phyloP scores from a whole-genome alignment of 1,140 invertebrate species.

The Mya arenaria region DNA sequence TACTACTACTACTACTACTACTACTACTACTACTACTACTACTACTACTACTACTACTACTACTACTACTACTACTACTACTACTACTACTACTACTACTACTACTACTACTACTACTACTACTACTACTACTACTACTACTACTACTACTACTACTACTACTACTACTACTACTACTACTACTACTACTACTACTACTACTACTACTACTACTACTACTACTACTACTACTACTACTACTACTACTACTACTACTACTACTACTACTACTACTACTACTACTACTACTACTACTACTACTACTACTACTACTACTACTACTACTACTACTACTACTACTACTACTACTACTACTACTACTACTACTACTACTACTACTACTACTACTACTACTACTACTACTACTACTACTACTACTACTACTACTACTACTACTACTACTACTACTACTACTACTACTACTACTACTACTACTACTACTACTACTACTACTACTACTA shows the following conservation, averaged over 20 bases:
- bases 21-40: not conserved
- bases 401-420: not conserved
- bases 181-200: not conserved
- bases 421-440: not conserved
- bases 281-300: not conserved
- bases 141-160: not conserved
- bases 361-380: not conserved
- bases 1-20: not conserved
- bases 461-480: not conserved
- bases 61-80: not conserved
- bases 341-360: not conserved
- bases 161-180: not conserved
- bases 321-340: not conserved
- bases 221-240: not conserved
- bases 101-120: not conserved
- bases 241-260: not conserved
- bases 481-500: not conserved
- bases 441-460: not conserved
- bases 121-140: not conserved
- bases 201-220: not conserved
- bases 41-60: not conserved
- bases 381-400: not conserved
- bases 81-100: not conserved
- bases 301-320: not conserved
- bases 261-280: not conserved